Evolutionary conservation across 2,797 vertebrate genomes (phyloP).

Genomic region (Monodelphis domestica): DNA sequence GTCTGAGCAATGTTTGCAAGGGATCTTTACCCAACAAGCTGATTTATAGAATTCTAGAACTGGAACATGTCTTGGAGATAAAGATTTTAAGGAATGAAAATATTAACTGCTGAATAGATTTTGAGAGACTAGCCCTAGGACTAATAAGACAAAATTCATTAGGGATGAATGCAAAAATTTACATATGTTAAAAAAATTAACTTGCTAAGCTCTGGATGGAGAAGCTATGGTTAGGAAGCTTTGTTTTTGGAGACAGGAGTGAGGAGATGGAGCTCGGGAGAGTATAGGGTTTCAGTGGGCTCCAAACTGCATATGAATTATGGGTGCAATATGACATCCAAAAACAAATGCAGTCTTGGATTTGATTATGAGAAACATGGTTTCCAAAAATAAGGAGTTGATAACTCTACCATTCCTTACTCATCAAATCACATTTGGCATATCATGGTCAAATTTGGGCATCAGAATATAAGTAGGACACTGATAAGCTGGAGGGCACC

Average conservation of each 20-base stretch:
- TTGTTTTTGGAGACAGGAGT: neutral
- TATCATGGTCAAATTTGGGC: neutral
- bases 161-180: neutral
- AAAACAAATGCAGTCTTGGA: neutral
- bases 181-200: neutral
- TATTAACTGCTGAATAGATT: neutral
- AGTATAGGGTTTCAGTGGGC: no score
- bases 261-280: no score
- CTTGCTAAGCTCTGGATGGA: neutral
- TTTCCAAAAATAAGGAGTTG: neutral
- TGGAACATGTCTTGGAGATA: neutral
- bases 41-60: neutral
- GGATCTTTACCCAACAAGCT: neutral
- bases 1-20: neutral
- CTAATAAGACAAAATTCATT: neutral
- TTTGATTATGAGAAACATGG: neutral
- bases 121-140: neutral
- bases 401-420: neutral
- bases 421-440: neutral
- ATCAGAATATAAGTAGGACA: neutral
- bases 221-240: no score
- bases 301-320: neutral
- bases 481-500: neutral
- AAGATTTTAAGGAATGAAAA: neutral
- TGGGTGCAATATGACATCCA: no score